Percentiles rank a stretch among this genome's conserved stretches.
phyloP scores from a whole-genome alignment of 1,140 invertebrate species.

The Drosophila pectinifera region DNA sequence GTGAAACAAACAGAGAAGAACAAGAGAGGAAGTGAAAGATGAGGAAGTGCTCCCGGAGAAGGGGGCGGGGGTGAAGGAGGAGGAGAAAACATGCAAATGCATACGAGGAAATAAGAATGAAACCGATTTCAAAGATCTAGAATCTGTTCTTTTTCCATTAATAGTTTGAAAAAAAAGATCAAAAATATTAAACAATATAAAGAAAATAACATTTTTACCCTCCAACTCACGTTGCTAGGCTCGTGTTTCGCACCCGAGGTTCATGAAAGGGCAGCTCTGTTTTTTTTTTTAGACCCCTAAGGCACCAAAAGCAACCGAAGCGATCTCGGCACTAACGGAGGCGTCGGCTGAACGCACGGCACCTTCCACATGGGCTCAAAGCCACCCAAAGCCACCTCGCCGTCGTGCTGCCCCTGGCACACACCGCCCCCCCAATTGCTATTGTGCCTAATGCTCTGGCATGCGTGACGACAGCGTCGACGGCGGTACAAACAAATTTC shows the following conservation, averaged over 20 bases:
- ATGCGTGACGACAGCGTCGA: constrained; percentile 82
- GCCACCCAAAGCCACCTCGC: constrained; percentile 5
- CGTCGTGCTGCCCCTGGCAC: too few relatives aligned
- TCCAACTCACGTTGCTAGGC: neutral
- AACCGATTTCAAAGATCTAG: neutral
- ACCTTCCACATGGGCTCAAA: constrained; percentile 17
- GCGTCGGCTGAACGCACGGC: constrained; percentile 24
- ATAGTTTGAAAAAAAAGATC: neutral
- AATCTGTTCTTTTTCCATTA: too few relatives aligned
- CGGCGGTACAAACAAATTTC: constrained; percentile 77
- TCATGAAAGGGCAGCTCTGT: neutral
- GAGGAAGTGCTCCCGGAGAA: constrained; percentile 5
- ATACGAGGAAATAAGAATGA: neutral
- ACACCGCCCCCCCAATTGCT: constrained; percentile 13
- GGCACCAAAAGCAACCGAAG: neutral
- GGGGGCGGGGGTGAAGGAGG: neutral
- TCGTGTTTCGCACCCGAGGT: neutral
- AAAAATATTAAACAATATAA: neutral
- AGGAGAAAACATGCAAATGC: constrained; percentile 35
- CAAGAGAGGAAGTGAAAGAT: constrained; percentile 11
- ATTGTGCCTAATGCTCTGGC: constrained; percentile 82
- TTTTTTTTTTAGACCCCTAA: neutral
- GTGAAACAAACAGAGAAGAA: constrained; percentile 57
- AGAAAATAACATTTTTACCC: neutral
- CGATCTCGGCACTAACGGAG: constrained; percentile 17